Evolutionary conservation across 53 echinoderm and acorn worm species (phyloP), one percentile per base, ranked within the genome.

Genomic region (Temnopleurus reevesii): DNA sequence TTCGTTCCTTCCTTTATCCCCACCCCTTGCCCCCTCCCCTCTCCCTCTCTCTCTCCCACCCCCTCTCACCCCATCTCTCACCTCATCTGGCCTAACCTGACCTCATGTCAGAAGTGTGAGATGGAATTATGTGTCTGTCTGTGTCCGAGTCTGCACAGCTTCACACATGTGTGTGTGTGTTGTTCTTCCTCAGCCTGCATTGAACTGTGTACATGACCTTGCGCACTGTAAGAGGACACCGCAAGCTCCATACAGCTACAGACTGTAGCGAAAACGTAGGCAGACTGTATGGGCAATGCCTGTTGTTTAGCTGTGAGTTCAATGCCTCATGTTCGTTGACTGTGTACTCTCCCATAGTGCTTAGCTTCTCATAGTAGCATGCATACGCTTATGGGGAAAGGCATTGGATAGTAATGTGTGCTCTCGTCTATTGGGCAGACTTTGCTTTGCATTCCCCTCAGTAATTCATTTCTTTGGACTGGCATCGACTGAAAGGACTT

Each of bases 131-230:
- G 79, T 46, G 79, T 46, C 26, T 46, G 79, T 46, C 26, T 79
- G 79, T 79, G 49, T 49, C 8, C 28, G 46, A 77, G 51, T 46
- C 79, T 24, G 51, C 23, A n/a, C 59, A 24, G 23, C 59, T 59
- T 23, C 79, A 79, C 79, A 79, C 79, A 79, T 79, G 79, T 79
- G 79, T 47, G 46, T 47, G 46, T 79, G 79, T 79, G 79, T 79
- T 46, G 46, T 49, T 46, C 79, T 79, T 79, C 79, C 79, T 79
- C 49, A 46, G 45, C 79, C 79, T 79, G 47, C 79, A n/a, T 15
- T 79, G 79, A 49, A 79, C 46, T 79, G 79, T 29, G 71, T 17
- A 79, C 49, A 47, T 79, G 79, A 79, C 79, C 79, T 79, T 79
- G 79, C 46, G 30, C 46, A 49, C 46, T 79, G 79, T 46, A 79